Evolutionary conservation across 2,797 vertebrate species (phyloP).

Genomic region (Amniataba percoides): DNA sequence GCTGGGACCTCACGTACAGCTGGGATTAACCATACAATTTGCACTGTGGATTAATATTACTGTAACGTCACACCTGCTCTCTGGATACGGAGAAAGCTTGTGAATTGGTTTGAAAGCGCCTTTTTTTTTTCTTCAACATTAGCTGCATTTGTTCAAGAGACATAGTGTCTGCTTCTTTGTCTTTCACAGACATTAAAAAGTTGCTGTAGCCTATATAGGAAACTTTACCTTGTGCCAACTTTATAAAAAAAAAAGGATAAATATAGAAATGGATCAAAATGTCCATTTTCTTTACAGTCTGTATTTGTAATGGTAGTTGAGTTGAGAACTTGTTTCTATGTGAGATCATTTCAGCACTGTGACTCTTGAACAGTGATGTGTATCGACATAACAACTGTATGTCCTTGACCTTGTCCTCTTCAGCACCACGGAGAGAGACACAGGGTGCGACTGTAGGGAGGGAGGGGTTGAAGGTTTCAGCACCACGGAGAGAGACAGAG

Average conservation of each 20-base stretch:
- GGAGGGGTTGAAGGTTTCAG: neutral
- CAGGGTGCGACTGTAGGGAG: neutral
- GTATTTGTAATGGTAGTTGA: neutral
- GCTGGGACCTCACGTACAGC: constrained; percentile 16
- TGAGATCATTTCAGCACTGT: neutral
- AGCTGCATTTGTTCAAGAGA: neutral
- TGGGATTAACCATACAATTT: constrained; percentile 3
- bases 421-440: constrained; percentile 9
- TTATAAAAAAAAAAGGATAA: no score
- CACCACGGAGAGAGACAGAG: neutral
- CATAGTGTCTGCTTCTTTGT: neutral
- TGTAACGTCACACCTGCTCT: neutral
- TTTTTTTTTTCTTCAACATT: neutral
- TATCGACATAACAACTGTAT: neutral
- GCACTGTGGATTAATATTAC: neutral
- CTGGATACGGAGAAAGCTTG: constrained; percentile 2
- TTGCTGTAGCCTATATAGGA: neutral
- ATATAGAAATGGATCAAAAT: no score
- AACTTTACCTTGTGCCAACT: no score
- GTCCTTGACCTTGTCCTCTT: neutral
- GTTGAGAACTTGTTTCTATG: neutral
- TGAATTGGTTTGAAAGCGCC: neutral
- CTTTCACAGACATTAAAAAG: neutral
- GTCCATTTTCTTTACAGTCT: neutral
- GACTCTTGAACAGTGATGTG: neutral